Conservation (phyloP, 2,888 invertebrate genomes). For the Halictus quadricinctus region DNA sequence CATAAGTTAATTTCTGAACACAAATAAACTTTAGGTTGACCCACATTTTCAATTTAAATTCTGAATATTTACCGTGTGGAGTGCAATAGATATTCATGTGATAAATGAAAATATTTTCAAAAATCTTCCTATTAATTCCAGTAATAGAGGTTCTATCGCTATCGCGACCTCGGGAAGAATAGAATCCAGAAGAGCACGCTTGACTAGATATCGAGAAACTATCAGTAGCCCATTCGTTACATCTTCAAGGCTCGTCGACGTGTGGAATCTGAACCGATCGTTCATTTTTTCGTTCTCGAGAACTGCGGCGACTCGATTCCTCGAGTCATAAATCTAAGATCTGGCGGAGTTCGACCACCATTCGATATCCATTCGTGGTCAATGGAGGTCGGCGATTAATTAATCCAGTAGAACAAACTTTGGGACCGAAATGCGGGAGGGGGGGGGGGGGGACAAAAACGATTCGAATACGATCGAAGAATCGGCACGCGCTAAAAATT, state of each 20-base stretch:
- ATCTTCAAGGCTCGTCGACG: background rate
- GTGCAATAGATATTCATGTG: no score
- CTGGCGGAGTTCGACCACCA: background rate
- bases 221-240: background rate
- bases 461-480: background rate
- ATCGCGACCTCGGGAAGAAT: background rate
- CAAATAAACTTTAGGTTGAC: no score
- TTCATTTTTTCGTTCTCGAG: background rate
- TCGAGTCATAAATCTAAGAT: background rate
- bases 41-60: no score
- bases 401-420: background rate
- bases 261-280: background rate
- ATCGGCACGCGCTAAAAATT: conserved; percentile 18
- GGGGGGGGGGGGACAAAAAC: conserved; percentile 14
- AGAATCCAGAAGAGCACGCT: background rate
- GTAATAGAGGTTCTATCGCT: background rate
- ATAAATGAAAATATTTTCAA: background rate
- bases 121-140: background rate
- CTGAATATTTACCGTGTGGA: no score
- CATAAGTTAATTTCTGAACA: no score
- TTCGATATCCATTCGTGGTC: background rate
- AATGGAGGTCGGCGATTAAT: conserved; percentile 5
- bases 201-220: background rate
- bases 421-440: background rate
- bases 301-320: background rate